These are phyloP conservation scores for Opisthocomus hoazin DNA, from an alignment of 2,113 vertebrate species.

Conservation along the genomic window DNA sequence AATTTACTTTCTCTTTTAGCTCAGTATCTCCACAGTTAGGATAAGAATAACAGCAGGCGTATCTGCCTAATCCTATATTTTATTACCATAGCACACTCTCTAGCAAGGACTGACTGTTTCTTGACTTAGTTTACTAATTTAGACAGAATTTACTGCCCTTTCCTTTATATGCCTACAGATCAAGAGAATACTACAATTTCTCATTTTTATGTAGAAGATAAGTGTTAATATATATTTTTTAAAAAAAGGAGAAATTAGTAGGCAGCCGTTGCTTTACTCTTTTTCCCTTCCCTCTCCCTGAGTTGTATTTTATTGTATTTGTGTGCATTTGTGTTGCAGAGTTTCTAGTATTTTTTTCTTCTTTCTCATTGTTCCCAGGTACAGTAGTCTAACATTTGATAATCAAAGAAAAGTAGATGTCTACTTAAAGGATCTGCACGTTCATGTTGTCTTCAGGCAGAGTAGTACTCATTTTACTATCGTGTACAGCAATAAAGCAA, in stretches of 20 bases:
- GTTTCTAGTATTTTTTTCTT: not conserved
- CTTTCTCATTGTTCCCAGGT: not conserved
- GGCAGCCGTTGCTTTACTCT: not conserved
- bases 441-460: not conserved
- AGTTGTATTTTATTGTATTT: not conserved
- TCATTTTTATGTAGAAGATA: not conserved
- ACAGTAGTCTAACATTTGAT: not conserved
- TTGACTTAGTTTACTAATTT: not conserved
- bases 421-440: not conserved
- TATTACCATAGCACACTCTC: not conserved
- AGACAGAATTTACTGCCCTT: not conserved
- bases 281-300: not conserved
- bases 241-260: not conserved
- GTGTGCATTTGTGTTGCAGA: not conserved
- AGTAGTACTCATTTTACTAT: not conserved
- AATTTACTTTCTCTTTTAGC: not conserved
- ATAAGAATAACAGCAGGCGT: not conserved
- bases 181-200: not conserved
- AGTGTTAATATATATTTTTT: not conserved
- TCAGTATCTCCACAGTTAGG: not conserved
- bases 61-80: not conserved
- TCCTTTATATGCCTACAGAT: not conserved
- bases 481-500: not conserved
- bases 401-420: not conserved
- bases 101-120: not conserved